Base-by-base conservation (phyloP, 2,888 invertebrate species). In the Podotricha telesiphe region DNA sequence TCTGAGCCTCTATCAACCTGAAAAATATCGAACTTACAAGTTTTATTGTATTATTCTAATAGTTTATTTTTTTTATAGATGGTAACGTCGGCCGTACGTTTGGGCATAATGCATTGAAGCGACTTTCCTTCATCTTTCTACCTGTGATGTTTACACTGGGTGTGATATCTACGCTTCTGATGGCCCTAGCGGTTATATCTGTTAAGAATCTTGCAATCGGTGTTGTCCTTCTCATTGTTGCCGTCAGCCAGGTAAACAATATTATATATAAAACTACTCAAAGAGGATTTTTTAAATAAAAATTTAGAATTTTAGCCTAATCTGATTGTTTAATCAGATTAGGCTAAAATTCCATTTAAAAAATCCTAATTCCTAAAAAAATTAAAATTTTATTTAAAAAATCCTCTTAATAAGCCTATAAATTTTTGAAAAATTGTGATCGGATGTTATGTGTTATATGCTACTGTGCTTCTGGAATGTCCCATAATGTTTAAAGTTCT, bases 121-220 rank as follows among this genome's bases (percentile, higher is more conserved):
- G 96, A 37, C 93, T 96, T 62, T 95, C 95, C 71, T 94, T 96
- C 81, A 94, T 96, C 47, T 89, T 96, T 76, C 94, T 96, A 53
- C 96, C 96, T 0, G 95, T 96, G 68, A 96, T 96, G 92, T 96
- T 96, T 89, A 96, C 96, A 67, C 84, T 96, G 77, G 96, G 96
- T 20, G 95, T 96, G 63, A 96, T 96, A 68, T 96, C 96, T 63
- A 96, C 96, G 0, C 88, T 96, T 61, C 86, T 96, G 68, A 94
- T 95, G 77, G 94, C 96, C 0, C 93, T 96, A 6, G 95, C 96
- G 0, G 94, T 96, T 50, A 95, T 96, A 66, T 95, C 96, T 7
- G 95, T 96, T 61, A 96, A 96, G 87, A 96, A 96, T 73, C 91
- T 96, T 72, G 95, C 95, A 42, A 94, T 96, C 55, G 96, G 96